Percentiles rank a stretch among this genome's conserved stretches.
These are phyloP conservation scores for Momotus momota DNA, from an alignment of 2,797 vertebrate species.

Conservation along the genomic window DNA sequence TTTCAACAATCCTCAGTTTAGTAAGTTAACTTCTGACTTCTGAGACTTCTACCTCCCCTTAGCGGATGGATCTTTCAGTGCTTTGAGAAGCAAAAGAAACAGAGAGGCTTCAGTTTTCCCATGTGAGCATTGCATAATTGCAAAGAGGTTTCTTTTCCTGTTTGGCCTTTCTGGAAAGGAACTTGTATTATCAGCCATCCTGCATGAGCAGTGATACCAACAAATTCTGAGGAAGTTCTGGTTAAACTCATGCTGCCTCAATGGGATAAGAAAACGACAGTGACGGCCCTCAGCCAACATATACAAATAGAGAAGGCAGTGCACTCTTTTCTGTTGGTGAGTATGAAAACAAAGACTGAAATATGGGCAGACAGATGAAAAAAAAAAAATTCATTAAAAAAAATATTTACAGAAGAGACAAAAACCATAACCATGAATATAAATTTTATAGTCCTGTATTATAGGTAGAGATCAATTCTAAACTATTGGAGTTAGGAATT, in stretches of 20 bases:
- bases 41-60: neutral
- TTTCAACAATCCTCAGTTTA: neutral
- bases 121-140: neutral
- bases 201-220: neutral
- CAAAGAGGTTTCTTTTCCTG: slow-evolving; percentile 1
- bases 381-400: neutral
- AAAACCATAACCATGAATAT: neutral
- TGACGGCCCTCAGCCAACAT: neutral
- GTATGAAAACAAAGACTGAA: neutral
- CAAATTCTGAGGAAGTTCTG: slow-evolving; percentile 47
- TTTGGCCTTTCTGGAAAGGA: neutral
- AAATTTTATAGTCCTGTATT: neutral
- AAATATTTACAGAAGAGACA: neutral
- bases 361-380: neutral
- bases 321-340: neutral
- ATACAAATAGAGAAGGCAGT: neutral
- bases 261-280: slow-evolving; percentile 12
- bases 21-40: neutral
- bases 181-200: slow-evolving; percentile 25
- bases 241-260: slow-evolving; percentile 1
- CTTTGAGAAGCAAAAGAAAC: neutral
- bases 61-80: neutral
- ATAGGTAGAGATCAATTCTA: neutral
- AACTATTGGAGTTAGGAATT: neutral
- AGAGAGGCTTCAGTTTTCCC: neutral